A percentile compares a stretch with the other conserved stretches of the same genome.
phyloP scores from a whole-genome alignment of 2,113 vertebrate species.

The Gadus chalcogrammus region DNA sequence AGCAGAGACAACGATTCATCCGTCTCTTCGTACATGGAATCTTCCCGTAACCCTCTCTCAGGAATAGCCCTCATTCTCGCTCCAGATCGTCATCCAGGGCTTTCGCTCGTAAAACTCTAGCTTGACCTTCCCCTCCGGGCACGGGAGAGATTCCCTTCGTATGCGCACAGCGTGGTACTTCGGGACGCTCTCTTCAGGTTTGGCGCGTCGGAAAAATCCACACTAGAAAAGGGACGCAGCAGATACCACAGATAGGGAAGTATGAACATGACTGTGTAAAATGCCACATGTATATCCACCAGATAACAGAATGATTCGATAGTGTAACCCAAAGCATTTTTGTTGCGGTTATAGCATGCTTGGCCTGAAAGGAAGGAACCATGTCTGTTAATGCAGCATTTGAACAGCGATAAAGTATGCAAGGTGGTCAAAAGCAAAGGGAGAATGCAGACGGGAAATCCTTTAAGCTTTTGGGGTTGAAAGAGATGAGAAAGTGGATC shows the following conservation, averaged over 20 bases:
- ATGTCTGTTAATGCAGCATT: not conserved
- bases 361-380: slow-evolving; percentile 20
- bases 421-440: slow-evolving; percentile 43
- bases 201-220: slow-evolving; percentile 94
- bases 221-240: slow-evolving; percentile 72
- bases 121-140: slow-evolving; percentile 75
- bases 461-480: not conserved
- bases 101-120: slow-evolving; percentile 80
- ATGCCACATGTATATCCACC: not conserved
- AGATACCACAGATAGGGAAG: not conserved
- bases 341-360: slow-evolving; percentile 52
- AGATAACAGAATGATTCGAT: too few relatives aligned
- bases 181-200: slow-evolving; percentile 88
- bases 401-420: slow-evolving; percentile 16
- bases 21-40: too few relatives aligned
- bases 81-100: slow-evolving; percentile 93
- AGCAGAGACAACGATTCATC: too few relatives aligned
- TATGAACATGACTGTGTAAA: not conserved
- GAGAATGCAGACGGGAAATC: slow-evolving; percentile 23
- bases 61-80: slow-evolving; percentile 88
- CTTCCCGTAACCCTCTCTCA: slow-evolving; percentile 50
- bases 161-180: slow-evolving; percentile 93
- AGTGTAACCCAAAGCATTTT: too few relatives aligned
- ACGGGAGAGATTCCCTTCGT: slow-evolving; percentile 81
- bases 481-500: slow-evolving; percentile 11